phyloP scores from a whole-genome alignment of 2,888 invertebrate species.

The Eristalis intricaria region DNA sequence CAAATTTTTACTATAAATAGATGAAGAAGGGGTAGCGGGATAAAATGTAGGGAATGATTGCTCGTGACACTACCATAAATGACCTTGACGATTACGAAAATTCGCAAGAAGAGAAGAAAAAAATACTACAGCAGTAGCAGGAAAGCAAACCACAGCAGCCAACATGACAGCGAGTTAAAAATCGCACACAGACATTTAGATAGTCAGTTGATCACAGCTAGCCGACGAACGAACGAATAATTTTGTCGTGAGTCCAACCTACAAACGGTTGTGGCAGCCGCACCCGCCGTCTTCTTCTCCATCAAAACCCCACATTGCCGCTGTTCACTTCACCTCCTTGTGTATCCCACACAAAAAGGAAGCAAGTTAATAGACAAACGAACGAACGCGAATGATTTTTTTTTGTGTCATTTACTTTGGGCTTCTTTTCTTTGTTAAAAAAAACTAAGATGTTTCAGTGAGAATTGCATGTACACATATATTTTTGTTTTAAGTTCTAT shows the following conservation, averaged over 20 bases:
- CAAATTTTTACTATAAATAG: conserved; percentile 4
- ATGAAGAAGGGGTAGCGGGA: neutral
- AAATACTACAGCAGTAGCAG: conserved; percentile 17
- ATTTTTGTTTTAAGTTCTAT: neutral
- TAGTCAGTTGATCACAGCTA: conserved; percentile 4
- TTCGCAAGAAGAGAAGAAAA: conserved; percentile 42
- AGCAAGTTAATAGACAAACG: conserved; percentile 54
- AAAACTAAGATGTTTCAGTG: conserved; percentile 18
- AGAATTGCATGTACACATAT: neutral
- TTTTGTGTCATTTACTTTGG: conserved; percentile 43
- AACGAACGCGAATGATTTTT: conserved; percentile 21
- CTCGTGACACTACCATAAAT: conserved; percentile 69
- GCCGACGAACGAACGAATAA: neutral
- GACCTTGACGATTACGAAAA: conserved; percentile 68
- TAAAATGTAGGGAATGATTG: conserved; percentile 40
- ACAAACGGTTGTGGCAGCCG: conserved; percentile 43
- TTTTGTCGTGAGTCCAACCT: conserved; percentile 29
- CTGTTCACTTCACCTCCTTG: conserved; percentile 5
- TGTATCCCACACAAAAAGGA: conserved; percentile 36
- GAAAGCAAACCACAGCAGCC: conserved; percentile 20
- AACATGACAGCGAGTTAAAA: conserved; percentile 7
- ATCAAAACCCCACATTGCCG: conserved; percentile 5
- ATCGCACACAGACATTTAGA: conserved; percentile 26
- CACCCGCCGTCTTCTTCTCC: conserved; percentile 35
- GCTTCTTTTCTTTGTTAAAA: conserved; percentile 45